Evolutionary conservation across 2,888 invertebrate species (phyloP), one percentile per base, ranked within the genome.

Genomic region (Cybosia mesomella): DNA sequence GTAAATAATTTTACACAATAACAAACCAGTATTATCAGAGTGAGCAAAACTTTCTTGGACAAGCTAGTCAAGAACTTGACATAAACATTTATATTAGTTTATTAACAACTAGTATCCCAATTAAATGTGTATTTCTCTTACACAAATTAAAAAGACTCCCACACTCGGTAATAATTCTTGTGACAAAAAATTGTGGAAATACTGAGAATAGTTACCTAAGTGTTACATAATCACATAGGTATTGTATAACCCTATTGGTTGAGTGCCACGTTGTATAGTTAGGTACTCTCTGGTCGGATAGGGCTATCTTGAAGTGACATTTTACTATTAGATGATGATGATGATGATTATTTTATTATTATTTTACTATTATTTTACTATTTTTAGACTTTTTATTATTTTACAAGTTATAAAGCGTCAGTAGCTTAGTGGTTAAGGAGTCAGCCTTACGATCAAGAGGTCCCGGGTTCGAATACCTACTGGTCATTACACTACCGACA

Each of bases 141-240:
- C 18, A 34, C 7, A 34, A 34, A 58, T 49, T 2, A 57, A 4
- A 58, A 58, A 32, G 32, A 34, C 32, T 58, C 58, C 32, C 58
- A 58, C 58, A 58, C 58, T n/a, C 58, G 18, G n/a, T 58, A 58
- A n/a, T 58, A 58, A n/a, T 32, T 5, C 2, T 32, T 58, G n/a
- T n/a, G 9, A 58, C 32, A 10, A 24, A 34, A 1, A 58, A 32
- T n/a, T 28, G 32, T 34, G 11, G 9, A 32, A 32, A 58, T 32
- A 32, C 58, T 34, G 58, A 58, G 32, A 58, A 28, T 13, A 15
- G 18, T 15, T 57, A 32, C 28, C n/a, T n/a, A n/a, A 32, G n/a
- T 58, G 32, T 58, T 58, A 11, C 58, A 32, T 18, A 58, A 58
- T n/a, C 49, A 49, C 18, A 18, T 28, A 28, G 18, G 10, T 58